Evolutionary conservation across 2,888 invertebrate species (phyloP).

Genomic region (Embidobia sp.): DNA sequence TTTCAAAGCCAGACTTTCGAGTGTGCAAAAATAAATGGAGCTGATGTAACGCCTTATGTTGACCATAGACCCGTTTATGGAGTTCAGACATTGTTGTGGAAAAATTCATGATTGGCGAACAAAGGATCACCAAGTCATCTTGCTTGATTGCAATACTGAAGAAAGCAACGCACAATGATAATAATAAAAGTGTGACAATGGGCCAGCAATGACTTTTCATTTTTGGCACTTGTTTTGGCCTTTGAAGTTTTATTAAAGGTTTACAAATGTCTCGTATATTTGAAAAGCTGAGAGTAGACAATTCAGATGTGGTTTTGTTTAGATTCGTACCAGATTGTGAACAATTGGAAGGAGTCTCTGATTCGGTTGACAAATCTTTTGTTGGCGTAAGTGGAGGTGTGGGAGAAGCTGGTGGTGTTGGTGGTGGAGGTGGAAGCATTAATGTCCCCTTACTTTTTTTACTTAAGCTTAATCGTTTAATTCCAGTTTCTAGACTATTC

Average conservation of each 20-base stretch:
- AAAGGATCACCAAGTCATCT: constrained; percentile 51
- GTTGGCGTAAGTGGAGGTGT: constrained; percentile 14
- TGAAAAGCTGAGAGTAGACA: too few species aligned
- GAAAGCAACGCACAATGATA: constrained; percentile 35
- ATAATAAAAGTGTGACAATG: constrained; percentile 9
- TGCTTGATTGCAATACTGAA: constrained; percentile 23
- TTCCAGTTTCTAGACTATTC: constrained; percentile 4
- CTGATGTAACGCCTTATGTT: constrained; percentile 68
- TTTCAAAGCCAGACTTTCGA: constrained; percentile 66
- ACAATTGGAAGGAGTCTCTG: too few species aligned
- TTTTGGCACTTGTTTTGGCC: background rate
- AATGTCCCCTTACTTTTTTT: background rate
- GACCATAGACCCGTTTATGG: constrained; percentile 71
- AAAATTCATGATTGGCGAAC: constrained; percentile 67
- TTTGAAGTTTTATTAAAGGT: background rate
- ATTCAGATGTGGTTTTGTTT: too few species aligned
- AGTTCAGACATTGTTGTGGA: constrained; percentile 68
- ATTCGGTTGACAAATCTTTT: background rate
- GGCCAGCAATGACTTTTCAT: constrained; percentile 7
- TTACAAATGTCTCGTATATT: too few species aligned
- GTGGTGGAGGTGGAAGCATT: constrained; percentile 24
- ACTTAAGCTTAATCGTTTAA: constrained; percentile 12
- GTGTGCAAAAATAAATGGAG: constrained; percentile 62
- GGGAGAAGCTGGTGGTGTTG: constrained; percentile 33
- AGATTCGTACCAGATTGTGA: too few species aligned